Base-by-base conservation (phyloP, 2,797 vertebrate genomes). In the Merluccius polli region DNA sequence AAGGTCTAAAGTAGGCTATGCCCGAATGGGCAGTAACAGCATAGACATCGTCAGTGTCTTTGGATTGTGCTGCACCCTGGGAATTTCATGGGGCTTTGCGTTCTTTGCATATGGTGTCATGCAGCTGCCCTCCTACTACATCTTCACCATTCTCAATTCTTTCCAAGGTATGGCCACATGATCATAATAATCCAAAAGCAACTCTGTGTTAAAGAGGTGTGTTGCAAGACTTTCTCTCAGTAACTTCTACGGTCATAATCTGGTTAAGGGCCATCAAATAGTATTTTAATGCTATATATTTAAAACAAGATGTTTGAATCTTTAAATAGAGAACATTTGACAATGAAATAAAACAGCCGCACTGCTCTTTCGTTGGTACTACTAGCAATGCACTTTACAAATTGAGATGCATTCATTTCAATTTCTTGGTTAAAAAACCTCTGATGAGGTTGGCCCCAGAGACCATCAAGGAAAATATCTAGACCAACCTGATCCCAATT, bases 11-110 rank as follows among this genome's bases (percentile, higher is more conserved):
- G 2, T 3, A 21, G 72, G 0, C 1, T 18, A 1, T 0, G 0
- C 0, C 0, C 21, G 69, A 36, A 0, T 0, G 0, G 11, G 0
- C 30, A 13, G 2, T 15, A 74, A 1, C 1, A 38, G 82, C 27
- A 81, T 7, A 3, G 82, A 75, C 0, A 84, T 88, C 0, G 0
- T 75, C 2, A 77, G 78, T 33, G 1, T 93, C 36, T 32, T 93
- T 75, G 91, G 92, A 15, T 85, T 94, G 83, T 92, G 90, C 70
- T 84, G 77, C 78, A 72, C 87, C 63, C 84, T 93, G 72, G 93
- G 93, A 11, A 63, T 94, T 78, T 87, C 87, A 0, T 93, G 93
- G 93, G 89, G 92, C 3, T 89, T 92, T 1, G 90, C 88, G 24
- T 94, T 93, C 83, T 93, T 93, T 7, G 82, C 87, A 75, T 74